Evolutionary conservation across 35 echinoderm and acorn worm species (phyloP).

Genomic region (Apostichopus californicus): DNA sequence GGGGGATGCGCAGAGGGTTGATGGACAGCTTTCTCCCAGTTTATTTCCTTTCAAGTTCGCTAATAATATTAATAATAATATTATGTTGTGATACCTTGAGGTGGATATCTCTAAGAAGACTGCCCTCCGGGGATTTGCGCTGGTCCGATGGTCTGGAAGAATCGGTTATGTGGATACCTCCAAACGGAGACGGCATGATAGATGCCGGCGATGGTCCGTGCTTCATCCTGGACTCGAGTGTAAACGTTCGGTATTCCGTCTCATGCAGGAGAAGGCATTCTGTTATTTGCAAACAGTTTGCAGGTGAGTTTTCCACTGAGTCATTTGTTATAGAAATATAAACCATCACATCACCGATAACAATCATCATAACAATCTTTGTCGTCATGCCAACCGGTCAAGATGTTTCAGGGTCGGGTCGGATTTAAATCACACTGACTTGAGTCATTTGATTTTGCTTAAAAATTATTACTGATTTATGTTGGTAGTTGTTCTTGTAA

Average conservation of each 20-base stretch:
- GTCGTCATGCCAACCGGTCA: not conserved
- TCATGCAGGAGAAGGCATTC: not conserved
- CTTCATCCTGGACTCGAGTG: not conserved
- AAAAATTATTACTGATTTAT: no score
- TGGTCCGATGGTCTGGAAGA: not conserved
- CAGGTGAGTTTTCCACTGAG: not conserved
- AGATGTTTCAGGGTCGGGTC: no score
- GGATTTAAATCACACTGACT: no score
- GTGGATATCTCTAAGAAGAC: conserved; percentile 11
- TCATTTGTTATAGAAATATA: not conserved
- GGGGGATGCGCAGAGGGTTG: no score
- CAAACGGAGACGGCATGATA: not conserved
- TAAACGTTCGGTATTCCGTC: not conserved
- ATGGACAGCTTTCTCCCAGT: no score
- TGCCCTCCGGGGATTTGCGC: not conserved
- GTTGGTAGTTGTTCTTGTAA: no score
- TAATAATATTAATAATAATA: no score
- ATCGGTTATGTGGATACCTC: no score
- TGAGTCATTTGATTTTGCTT: no score
- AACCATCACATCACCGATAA: not conserved
- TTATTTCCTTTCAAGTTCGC: no score
- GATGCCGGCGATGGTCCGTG: not conserved
- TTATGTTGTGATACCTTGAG: not conserved
- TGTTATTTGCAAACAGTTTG: conserved; percentile 14
- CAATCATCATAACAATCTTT: not conserved